Percentiles rank a stretch among this genome's conserved stretches.
phyloP scores from a whole-genome alignment of 2,888 invertebrate species.

The Tenthredo livida region DNA sequence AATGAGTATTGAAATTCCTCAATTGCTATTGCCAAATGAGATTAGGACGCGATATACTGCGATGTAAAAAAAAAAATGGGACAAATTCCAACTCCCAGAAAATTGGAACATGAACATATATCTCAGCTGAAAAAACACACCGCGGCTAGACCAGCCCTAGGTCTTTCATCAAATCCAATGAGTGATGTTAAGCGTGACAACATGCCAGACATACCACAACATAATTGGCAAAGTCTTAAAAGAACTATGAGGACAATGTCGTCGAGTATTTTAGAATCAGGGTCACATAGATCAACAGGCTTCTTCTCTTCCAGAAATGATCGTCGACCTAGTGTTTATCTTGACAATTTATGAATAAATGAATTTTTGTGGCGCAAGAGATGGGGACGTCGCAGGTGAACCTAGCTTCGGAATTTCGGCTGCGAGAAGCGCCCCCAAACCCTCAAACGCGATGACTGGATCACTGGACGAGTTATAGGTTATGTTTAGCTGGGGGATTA shows the following conservation, averaged over 20 bases:
- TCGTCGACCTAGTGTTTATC: not conserved
- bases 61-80: not conserved
- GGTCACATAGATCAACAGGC: constrained; percentile 12
- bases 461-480: constrained; percentile 14
- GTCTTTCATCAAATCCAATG: not conserved
- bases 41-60: not conserved
- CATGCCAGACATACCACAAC: constrained; percentile 4
- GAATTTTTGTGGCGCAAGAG: not conserved
- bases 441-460: not conserved
- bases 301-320: not conserved
- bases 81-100: not conserved
- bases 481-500: not conserved
- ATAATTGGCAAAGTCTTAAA: not conserved
- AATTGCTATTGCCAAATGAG: not conserved
- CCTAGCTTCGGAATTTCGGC: not conserved
- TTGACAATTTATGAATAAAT: not conserved
- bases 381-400: not conserved
- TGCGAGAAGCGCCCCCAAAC: not conserved
- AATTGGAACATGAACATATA: not conserved
- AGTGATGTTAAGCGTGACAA: not conserved
- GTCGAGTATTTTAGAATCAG: not conserved
- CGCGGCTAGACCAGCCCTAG: not conserved
- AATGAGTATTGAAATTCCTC: not conserved
- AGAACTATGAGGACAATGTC: constrained; percentile 8
- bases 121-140: no score